These are phyloP conservation scores for Passer domesticus DNA, from an alignment of 2,113 vertebrate genomes.

Conservation along the genomic window DNA sequence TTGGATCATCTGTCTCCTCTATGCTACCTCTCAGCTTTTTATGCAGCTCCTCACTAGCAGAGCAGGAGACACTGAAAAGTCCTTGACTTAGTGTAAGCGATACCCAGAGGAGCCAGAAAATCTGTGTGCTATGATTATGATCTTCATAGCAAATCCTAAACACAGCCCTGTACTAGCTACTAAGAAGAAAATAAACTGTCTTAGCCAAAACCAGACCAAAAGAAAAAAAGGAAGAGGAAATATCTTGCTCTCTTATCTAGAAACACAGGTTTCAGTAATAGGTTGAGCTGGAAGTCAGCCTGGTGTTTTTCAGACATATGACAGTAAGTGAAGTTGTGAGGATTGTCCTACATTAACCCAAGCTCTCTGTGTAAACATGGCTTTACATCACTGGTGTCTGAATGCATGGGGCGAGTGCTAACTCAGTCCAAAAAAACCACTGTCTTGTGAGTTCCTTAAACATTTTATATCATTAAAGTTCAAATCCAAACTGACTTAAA, in stretches of 20 bases:
- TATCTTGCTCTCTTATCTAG: not conserved
- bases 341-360: fast-evolving
- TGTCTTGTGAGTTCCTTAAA: not conserved
- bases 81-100: not conserved
- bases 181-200: not conserved
- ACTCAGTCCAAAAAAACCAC: not conserved
- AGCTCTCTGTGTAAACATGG: not conserved
- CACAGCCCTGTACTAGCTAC: not conserved
- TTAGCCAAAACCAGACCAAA: not conserved
- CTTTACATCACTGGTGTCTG: not conserved
- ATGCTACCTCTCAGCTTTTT: not conserved
- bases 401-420: not conserved
- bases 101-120: not conserved
- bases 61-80: not conserved
- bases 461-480: not conserved
- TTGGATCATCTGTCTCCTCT: not conserved
- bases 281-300: not conserved
- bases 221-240: not conserved
- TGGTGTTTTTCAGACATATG: not conserved
- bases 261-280: not conserved
- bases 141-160: not conserved
- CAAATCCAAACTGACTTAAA: not conserved
- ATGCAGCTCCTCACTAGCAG: not conserved
- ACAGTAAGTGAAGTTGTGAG: not conserved
- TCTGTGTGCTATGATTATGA: not conserved